phyloP scores from a whole-genome alignment of 2,113 vertebrate genomes.

The Limnothrissa miodon region DNA sequence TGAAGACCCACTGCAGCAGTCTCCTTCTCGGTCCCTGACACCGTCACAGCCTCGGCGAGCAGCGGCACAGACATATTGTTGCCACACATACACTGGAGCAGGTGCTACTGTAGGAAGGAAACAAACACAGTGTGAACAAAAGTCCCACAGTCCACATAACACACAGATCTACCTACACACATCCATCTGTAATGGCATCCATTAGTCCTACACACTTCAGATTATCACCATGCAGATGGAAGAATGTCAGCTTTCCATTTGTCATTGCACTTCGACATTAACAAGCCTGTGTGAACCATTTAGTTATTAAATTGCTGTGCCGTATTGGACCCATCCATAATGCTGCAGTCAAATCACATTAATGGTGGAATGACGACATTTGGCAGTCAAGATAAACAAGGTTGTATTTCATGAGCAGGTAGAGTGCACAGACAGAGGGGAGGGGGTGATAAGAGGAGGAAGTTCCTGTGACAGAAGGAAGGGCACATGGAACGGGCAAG shows the following conservation, averaged over 20 bases:
- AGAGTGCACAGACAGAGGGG: background rate
- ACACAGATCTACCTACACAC: background rate
- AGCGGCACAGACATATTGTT: slow-evolving; percentile 99
- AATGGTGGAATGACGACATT: background rate
- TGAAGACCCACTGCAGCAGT: slow-evolving; percentile 86
- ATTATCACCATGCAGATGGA: background rate
- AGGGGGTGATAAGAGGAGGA: background rate
- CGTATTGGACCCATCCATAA: background rate
- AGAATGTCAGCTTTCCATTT: background rate
- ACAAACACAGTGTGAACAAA: background rate
- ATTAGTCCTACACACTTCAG: background rate
- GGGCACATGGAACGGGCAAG: background rate
- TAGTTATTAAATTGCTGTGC: background rate
- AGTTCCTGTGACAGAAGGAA: background rate
- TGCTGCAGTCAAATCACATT: background rate
- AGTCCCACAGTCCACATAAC: background rate
- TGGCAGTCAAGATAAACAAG: background rate
- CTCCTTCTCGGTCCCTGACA: slow-evolving; percentile 93
- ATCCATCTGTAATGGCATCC: background rate
- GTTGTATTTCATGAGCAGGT: background rate
- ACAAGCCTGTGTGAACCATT: background rate
- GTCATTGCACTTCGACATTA: background rate
- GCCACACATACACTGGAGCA: slow-evolving; percentile 97
- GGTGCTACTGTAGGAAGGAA: background rate
- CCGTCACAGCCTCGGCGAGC: slow-evolving; percentile 92